These are phyloP conservation scores for Chascanopsetta lugubris DNA, from an alignment of 2,113 vertebrate species.

Conservation along the genomic window DNA sequence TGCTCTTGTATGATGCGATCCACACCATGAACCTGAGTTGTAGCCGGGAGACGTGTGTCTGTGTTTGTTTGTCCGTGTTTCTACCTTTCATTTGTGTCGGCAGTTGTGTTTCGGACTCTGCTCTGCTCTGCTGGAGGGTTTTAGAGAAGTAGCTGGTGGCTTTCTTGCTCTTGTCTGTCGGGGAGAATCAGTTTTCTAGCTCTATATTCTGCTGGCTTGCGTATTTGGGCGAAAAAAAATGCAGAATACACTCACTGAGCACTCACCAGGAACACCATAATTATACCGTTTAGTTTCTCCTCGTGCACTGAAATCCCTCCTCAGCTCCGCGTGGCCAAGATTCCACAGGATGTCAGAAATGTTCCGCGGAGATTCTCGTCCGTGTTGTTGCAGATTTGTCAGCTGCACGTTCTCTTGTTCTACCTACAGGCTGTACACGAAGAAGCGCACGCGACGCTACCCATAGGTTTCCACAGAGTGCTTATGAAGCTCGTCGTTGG, in stretches of 20 bases:
- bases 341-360: background rate
- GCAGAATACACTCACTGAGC: background rate
- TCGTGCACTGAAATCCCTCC: background rate
- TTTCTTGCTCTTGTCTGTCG: background rate
- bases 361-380: background rate
- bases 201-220: conserved; percentile 9
- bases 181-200: conserved; percentile 15
- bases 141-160: background rate
- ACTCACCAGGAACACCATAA: background rate
- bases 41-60: background rate
- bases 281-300: background rate
- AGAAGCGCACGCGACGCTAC: too few relatives aligned
- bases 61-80: conserved; percentile 4
- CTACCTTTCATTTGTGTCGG: background rate
- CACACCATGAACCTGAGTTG: background rate
- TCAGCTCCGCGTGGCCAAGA: background rate
- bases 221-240: conserved; percentile 11
- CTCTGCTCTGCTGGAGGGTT: conserved; percentile 28
- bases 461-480: too few relatives aligned
- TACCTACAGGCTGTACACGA: too few relatives aligned
- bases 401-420: background rate
- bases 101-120: conserved; percentile 15
- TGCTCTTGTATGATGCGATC: conserved; percentile 6
- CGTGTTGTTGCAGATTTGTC: background rate
- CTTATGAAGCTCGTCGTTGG: too few relatives aligned